Conservation (phyloP, 1,140 invertebrate genomes). For the Bombus huntii region DNA sequence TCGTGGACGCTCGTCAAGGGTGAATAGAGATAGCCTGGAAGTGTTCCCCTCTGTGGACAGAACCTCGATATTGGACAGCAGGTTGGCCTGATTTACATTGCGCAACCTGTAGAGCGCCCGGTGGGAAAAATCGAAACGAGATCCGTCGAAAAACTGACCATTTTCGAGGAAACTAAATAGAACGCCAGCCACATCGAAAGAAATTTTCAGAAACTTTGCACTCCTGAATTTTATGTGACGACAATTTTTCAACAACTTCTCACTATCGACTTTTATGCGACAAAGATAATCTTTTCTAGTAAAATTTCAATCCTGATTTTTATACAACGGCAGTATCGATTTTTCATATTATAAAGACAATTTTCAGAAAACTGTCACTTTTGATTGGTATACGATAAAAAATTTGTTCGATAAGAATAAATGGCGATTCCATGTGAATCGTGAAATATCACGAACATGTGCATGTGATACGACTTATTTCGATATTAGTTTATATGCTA, state of each 20-base stretch:
- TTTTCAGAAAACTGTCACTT: background rate
- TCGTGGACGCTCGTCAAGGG: conserved; percentile 46
- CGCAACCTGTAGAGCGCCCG: conserved; percentile 51
- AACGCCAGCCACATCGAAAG: background rate
- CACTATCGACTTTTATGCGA: too few relatives aligned
- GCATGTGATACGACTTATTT: background rate
- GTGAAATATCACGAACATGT: too few relatives aligned
- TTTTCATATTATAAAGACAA: background rate
- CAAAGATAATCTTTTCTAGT: too few relatives aligned
- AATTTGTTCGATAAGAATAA: background rate
- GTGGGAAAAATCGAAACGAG: conserved; percentile 17
- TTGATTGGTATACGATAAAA: background rate
- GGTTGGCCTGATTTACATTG: conserved; percentile 57
- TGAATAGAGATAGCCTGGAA: conserved; percentile 53
- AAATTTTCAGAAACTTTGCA: background rate
- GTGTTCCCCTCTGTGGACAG: conserved; percentile 38
- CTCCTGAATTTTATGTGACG: background rate
- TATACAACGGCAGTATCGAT: too few relatives aligned
- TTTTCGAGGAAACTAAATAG: background rate
- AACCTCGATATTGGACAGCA: conserved; percentile 51
- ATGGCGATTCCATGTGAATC: too few relatives aligned
- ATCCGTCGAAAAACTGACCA: background rate
- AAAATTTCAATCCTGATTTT: background rate
- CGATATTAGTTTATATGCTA: background rate
- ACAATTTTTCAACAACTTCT: too few relatives aligned